Evolutionary conservation across 2,888 invertebrate genomes (phyloP), one percentile per base, ranked within the genome.

Genomic region (Alviniconcha strummeri): DNA sequence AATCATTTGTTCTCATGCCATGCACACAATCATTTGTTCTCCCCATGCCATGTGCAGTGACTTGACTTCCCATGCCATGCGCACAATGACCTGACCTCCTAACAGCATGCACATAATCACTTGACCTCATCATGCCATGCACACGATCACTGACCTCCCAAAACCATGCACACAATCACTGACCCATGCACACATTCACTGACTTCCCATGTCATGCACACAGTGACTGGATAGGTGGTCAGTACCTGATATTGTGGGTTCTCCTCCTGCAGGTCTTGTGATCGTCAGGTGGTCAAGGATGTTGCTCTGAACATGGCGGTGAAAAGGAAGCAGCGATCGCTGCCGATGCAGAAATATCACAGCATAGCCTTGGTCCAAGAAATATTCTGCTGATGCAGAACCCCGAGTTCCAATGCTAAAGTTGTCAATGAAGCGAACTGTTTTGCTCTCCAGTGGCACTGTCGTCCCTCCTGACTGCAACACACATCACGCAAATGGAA

Each of bases 401-500:
- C 99, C 99, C 88, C 99, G 95, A 0, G 97, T 98, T 77, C 99
- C 99, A 36, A 98, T 97, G 94, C 99, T 99, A 94, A 99, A 99
- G 95, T 99, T 99, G 94, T 99, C 99, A 83, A 99, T 98, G 94
- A 97, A 99, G 81, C 99, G 96, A 0, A 99, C 99, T 0, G 99
- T 98, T 93, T 98, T 97, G 93, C 98, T 97, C 93, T 99, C 99
- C 83, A 99, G 94, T 0, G 99, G 99, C 7, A 99, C 97, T 69
- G 97, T 98, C 6, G 99, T 99, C 83, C 99, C 99, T 71, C 99
- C 99, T 85, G 98, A 98, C 91, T 98, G 86, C 74, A 88, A 52
- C 76, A 56, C 17, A 55, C n/a, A 13, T 15, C 17, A 56, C 36
- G 36, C 36, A 36, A 1, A 36, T 36, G 36, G 36, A 36, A 36